Base-by-base conservation (phyloP, 2,797 vertebrate species). In the Pseudocheirus occidentalis region DNA sequence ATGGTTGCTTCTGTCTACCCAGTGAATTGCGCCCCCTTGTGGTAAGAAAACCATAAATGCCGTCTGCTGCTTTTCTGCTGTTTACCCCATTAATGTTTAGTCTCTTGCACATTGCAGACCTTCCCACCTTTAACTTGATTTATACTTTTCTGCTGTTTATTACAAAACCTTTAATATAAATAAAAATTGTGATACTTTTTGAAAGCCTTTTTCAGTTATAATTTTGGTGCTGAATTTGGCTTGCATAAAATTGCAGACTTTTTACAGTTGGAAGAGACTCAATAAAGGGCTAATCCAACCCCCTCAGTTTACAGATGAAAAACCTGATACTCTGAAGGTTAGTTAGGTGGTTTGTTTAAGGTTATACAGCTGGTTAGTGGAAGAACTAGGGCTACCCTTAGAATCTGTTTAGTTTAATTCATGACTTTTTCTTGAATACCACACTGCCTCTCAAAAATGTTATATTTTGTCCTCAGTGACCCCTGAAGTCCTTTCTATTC, bases 11-110 rank as follows among this genome's bases (percentile, higher is more conserved):
- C 62, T 93, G 52, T 59, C 96, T 96, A 28, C 50, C 92, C 57
- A 96, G 98, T 34, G 93, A 95, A 96, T 97, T 93, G 59, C 97
- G 95, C 98, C 98, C 98, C 98, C 98, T 97, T 97, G 98, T 98
- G 98, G 98, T 96, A 46, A 96, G 34, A 98, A 93, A 94, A 87
- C 31, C 50, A 4, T 29, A 52, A 90, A 31, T 90, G 5, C 21
- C 52, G 27, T 46, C 73, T 81, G 40, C 21, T 81, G 24, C 73
- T 81, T 46, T 81, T 81, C 40, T 81, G 11, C 40, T 46, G 3
- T 81, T 10, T 11, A 81, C 40, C 16, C 59, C 31, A 14, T 62
- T 40, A 40, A 24, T 27, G 4, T 46, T 24, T 40, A 40, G 24
- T 46, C 24, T 81, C 62, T 94, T 55, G 1, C 24, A 92, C 1